Conservation (phyloP, 2,113 vertebrate species). For the Labrus mixtus region DNA sequence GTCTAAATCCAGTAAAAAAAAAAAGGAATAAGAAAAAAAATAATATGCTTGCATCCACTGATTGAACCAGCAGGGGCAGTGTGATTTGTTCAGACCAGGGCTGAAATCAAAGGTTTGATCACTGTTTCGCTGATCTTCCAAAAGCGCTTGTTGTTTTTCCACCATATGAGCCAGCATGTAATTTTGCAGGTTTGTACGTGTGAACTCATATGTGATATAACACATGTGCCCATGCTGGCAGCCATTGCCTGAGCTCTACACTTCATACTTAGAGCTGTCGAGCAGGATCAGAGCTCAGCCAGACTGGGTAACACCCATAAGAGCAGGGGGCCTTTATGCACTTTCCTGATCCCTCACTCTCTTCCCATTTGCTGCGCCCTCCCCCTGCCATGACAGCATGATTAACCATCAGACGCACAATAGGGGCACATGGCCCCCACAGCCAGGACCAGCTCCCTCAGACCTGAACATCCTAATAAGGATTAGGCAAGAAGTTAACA, state of each 20-base stretch:
- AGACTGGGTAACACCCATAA: constrained; percentile 70
- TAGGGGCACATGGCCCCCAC: constrained; percentile 79
- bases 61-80: too few relatives aligned
- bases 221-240: constrained; percentile 47
- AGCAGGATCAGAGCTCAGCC: constrained; percentile 55
- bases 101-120: too few relatives aligned
- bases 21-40: too few relatives aligned
- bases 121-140: background rate
- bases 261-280: constrained; percentile 49
- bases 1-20: too few relatives aligned
- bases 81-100: too few relatives aligned
- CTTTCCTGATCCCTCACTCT: constrained; percentile 71
- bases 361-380: constrained; percentile 69
- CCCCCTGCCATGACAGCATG: constrained; percentile 80
- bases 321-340: constrained; percentile 76
- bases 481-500: constrained; percentile 86
- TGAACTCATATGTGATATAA: constrained; percentile 19
- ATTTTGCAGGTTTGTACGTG: constrained; percentile 30
- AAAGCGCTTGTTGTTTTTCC: background rate
- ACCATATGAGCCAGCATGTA: background rate
- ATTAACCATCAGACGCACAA: constrained; percentile 85
- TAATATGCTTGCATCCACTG: too few relatives aligned
- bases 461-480: constrained; percentile 83
- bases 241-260: constrained; percentile 27
- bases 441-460: constrained; percentile 88